A percentile compares a stretch with the other conserved stretches of the same genome.
phyloP scores from a whole-genome alignment of 1,140 invertebrate genomes.

The Drosophila oshimai region DNA sequence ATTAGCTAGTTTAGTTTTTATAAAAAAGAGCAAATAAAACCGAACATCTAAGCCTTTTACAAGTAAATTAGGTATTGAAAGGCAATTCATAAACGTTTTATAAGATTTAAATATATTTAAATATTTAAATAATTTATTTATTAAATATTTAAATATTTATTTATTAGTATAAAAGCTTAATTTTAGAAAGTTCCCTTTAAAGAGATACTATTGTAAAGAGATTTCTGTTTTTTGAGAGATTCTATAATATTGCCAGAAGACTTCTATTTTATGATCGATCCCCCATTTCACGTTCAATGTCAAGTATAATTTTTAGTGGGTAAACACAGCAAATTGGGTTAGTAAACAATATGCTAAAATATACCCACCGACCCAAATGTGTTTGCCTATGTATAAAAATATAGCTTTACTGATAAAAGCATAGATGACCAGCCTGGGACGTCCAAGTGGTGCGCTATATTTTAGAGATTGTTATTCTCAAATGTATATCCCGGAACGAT shows the following conservation, averaged over 20 bases:
- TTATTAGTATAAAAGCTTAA: too few relatives aligned
- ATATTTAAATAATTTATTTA: too few relatives aligned
- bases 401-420: conserved; percentile 8
- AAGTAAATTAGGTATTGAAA: too few relatives aligned
- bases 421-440: background rate
- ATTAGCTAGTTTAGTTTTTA: too few relatives aligned
- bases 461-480: background rate
- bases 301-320: conserved; percentile 65
- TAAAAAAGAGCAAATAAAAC: too few relatives aligned
- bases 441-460: background rate
- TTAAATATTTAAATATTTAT: too few relatives aligned
- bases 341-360: conserved; percentile 63
- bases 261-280: conserved; percentile 1
- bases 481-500: too few relatives aligned
- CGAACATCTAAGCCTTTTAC: too few relatives aligned
- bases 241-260: background rate
- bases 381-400: conserved; percentile 10
- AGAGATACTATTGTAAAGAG: too few relatives aligned
- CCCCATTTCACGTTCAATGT: conserved; percentile 55
- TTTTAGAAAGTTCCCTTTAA: too few relatives aligned
- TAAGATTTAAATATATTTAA: too few relatives aligned
- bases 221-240: background rate
- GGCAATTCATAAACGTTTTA: too few relatives aligned
- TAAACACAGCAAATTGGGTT: conserved; percentile 55
- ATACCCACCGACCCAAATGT: conserved; percentile 14